A percentile compares a stretch with the other conserved stretches of the same genome.
Evolutionary conservation across 1,140 invertebrate genomes (phyloP).

Genomic region (Dreissena polymorpha): DNA sequence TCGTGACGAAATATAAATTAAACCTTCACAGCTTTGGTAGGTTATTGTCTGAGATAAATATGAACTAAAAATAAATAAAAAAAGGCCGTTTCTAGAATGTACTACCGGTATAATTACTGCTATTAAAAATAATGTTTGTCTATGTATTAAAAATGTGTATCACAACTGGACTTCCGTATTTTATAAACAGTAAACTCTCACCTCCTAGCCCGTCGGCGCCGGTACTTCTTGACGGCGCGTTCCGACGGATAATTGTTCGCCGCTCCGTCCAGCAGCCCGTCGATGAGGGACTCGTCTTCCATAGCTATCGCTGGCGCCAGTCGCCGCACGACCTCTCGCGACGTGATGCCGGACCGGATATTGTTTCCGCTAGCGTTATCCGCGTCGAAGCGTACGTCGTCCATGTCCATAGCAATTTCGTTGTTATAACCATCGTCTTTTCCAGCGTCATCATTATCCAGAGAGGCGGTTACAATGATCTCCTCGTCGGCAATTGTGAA

Average conservation of each 20-base stretch:
- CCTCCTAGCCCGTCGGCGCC: neutral
- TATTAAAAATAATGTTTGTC: too few species aligned
- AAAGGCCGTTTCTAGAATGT: too few species aligned
- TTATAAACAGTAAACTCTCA: neutral
- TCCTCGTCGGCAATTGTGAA: neutral
- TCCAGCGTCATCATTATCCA: too few species aligned
- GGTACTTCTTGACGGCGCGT: neutral
- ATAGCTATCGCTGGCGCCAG: conserved; percentile 32
- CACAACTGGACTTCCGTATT: too few species aligned
- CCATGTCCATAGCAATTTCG: neutral
- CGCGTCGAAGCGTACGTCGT: neutral
- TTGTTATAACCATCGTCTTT: neutral
- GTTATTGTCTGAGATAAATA: too few species aligned
- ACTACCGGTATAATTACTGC: too few species aligned
- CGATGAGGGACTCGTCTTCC: conserved; percentile 36
- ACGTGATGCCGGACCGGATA: neutral
- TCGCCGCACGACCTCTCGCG: conserved; percentile 10
- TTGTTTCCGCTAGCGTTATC: conserved; percentile 29
- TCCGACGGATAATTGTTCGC: conserved; percentile 48
- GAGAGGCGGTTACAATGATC: neutral
- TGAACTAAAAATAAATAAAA: too few species aligned
- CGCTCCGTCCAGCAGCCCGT: conserved; percentile 56
- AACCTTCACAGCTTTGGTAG: too few species aligned
- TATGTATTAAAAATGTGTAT: too few species aligned
- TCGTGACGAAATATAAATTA: too few species aligned